Base-by-base conservation (phyloP, 2,113 vertebrate genomes). In the Ceyx margarethae region DNA sequence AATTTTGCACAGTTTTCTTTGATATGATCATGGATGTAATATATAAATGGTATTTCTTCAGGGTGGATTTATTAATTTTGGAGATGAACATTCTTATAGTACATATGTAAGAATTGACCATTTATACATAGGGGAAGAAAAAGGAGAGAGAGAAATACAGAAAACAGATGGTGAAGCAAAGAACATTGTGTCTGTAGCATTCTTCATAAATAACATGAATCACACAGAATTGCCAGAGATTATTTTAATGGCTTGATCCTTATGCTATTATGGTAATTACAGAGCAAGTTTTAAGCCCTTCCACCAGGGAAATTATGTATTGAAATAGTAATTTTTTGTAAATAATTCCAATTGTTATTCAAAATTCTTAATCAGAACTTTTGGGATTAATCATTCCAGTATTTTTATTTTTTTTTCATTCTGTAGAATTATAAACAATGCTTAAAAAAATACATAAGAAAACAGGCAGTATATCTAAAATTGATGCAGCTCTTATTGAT, bases 221-320 rank as follows among this genome's bases (percentile, higher is more conserved):
- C 89, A 92, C 85, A 86, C 75, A 71, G 87, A 97, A 97, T 96
- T 96, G 97, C 86, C 86, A 94, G 86, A 97, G 95, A 97, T 97
- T 96, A 97, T 97, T 97, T 96, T 96, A 97, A 97, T 96, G 97
- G 91, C 94, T 91, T 2, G 0, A 97, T 80, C 84, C 93, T 95
- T 92, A 93, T 95, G 94, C 91, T 97, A 89, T 95, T 95, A 92
- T 33, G 90, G 75, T 97, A 97, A 97, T 97, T 97, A 97, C 86
- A 95, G 90, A 77, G 71, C 67, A 87, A 96, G 80, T 95, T 96
- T 97, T 92, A 91, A 97, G 79, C 85, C 91, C 64, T 88, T 93
- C 89, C 85, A 79, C 56, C 67, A 67, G 60, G 85, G 81, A 97
- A 97, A 94, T 95, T 95, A 94, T 51, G 37, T 92, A 89, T 81